These are phyloP conservation scores for Drosophila saltans DNA, from an alignment of 1,140 invertebrate species.

Conservation along the genomic window DNA sequence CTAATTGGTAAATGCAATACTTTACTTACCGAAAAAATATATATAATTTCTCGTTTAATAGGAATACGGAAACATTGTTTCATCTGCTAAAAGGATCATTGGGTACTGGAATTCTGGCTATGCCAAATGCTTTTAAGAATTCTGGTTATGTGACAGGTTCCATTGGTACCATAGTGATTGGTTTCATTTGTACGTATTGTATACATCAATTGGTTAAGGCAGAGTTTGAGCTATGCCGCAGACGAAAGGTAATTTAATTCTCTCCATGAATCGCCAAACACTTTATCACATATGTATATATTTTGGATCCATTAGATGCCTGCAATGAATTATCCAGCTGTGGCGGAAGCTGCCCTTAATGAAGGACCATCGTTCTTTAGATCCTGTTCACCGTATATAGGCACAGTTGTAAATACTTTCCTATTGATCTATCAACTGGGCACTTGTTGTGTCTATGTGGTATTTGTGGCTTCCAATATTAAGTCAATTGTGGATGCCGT, in stretches of 20 bases:
- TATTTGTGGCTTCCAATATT: slow-evolving; percentile 91
- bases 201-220: slow-evolving; percentile 89
- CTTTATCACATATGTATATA: no score
- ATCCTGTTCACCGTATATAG: slow-evolving; percentile 86
- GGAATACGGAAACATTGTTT: slow-evolving; percentile 91
- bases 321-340: slow-evolving; percentile 88
- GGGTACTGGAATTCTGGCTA: slow-evolving; percentile 95
- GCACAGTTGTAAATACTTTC: slow-evolving; percentile 88
- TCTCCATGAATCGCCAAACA: not conserved
- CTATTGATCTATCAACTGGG: slow-evolving; percentile 93
- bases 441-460: slow-evolving; percentile 94
- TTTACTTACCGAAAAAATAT: not conserved
- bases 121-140: slow-evolving; percentile 93
- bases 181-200: slow-evolving; percentile 90
- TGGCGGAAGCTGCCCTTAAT: slow-evolving; percentile 87
- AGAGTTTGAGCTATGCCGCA: slow-evolving; percentile 88
- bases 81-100: slow-evolving; percentile 93
- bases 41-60: slow-evolving; percentile 59
- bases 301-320: slow-evolving; percentile 83
- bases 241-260: slow-evolving; percentile 81
- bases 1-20: no score
- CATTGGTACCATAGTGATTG: slow-evolving; percentile 88
- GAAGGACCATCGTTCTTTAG: slow-evolving; percentile 88
- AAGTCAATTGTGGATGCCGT: slow-evolving; percentile 85
- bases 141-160: slow-evolving; percentile 89